phyloP scores from a whole-genome alignment of 2,888 invertebrate species.

The Oxyteleia sp. region DNA sequence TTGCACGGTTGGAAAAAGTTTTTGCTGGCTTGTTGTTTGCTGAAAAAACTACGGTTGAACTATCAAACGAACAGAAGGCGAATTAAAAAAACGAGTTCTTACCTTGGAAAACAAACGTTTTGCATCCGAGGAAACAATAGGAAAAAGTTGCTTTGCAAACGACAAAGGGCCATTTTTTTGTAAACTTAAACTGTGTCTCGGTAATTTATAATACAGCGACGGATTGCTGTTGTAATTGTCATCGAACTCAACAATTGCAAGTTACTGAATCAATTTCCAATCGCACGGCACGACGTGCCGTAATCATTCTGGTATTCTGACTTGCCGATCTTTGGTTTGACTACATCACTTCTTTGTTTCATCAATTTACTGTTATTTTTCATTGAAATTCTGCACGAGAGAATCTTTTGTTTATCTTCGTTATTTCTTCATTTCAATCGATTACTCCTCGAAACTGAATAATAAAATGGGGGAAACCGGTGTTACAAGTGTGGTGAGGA shows the following conservation, averaged over 20 bases:
- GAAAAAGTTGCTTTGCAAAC: constrained; percentile 31
- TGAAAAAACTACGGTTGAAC: background rate
- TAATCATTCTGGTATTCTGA: constrained; percentile 34
- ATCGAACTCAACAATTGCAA: constrained; percentile 60
- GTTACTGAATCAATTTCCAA: constrained; percentile 46
- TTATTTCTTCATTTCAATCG: background rate
- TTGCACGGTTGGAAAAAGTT: constrained; percentile 1
- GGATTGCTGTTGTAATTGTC: constrained; percentile 12
- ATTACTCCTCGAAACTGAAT: constrained; percentile 45
- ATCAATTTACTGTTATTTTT: constrained; percentile 11
- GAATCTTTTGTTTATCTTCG: constrained; percentile 4
- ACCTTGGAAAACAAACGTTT: constrained; percentile 34
- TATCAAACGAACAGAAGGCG: background rate
- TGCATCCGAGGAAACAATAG: constrained; percentile 6
- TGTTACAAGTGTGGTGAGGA: constrained; percentile 49
- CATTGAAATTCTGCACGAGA: background rate
- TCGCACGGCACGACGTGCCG: constrained; percentile 21
- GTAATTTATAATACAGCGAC: constrained; percentile 30
- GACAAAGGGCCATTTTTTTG: constrained; percentile 40
- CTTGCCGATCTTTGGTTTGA: constrained; percentile 65
- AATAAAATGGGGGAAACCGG: constrained; percentile 57
- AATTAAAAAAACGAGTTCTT: constrained; percentile 21
- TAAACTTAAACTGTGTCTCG: constrained; percentile 35
- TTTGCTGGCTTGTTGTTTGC: constrained; percentile 15
- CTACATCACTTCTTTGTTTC: constrained; percentile 3